phyloP scores from a whole-genome alignment of 2,113 vertebrate genomes.

The Emydura subglobosa region DNA sequence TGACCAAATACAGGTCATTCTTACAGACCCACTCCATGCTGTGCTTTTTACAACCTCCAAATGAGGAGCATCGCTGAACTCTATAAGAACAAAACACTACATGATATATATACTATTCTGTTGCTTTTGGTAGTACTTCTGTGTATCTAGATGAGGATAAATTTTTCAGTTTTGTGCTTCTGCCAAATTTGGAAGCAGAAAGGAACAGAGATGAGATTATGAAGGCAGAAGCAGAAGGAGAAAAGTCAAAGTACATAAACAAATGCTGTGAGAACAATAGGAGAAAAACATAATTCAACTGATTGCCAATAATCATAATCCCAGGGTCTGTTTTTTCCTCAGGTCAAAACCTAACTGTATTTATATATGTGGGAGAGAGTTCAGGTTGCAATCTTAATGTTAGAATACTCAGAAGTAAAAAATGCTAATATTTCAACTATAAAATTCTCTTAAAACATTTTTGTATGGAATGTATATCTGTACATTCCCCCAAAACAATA shows the following conservation, averaged over 20 bases:
- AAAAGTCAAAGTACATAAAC: neutral
- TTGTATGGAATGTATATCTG: neutral
- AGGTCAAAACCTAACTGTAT: conserved; percentile 10
- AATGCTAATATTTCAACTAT: neutral
- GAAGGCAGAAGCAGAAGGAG: neutral
- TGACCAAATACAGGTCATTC: neutral
- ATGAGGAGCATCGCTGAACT: neutral
- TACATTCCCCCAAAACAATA: conserved; percentile 31
- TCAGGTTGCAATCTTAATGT: neutral
- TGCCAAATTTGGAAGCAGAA: neutral
- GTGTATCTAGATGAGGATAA: neutral
- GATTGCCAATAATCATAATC: neutral
- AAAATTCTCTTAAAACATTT: neutral
- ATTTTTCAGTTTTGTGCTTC: neutral
- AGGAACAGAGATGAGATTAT: neutral
- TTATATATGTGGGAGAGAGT: neutral
- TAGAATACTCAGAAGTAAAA: neutral
- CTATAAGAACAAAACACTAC: neutral
- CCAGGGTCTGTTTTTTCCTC: neutral
- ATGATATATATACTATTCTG: neutral
- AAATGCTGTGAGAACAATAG: neutral
- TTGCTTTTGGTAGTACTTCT: neutral
- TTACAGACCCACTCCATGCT: neutral
- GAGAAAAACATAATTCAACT: neutral
- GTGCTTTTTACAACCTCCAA: neutral